Conservation (phyloP, 1,140 invertebrate genomes). For the Tribolium castaneum region DNA sequence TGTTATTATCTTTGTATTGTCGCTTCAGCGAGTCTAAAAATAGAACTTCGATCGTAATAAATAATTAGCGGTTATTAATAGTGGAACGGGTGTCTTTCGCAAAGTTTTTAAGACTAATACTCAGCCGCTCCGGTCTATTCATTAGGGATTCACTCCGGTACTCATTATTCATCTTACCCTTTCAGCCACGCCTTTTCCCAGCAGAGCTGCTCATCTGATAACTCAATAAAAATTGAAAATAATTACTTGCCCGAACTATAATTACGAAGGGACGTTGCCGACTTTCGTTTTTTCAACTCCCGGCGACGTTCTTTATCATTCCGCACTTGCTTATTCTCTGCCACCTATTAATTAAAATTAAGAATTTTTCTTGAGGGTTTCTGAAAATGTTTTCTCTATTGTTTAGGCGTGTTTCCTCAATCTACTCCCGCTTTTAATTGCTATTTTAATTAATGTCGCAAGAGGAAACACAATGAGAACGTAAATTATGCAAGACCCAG, state of each 20-base stretch:
- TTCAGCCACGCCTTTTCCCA: constrained; percentile 31
- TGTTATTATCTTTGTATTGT: constrained; percentile 24
- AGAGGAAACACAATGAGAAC: constrained; percentile 27
- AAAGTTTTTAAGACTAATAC: constrained; percentile 34
- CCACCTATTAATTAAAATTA: constrained; percentile 35
- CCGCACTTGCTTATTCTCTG: background rate
- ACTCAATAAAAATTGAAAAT: constrained; percentile 36
- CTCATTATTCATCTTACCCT: constrained; percentile 35
- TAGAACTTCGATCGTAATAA: constrained; percentile 24
- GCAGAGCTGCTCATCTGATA: constrained; percentile 29
- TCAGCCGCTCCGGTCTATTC: constrained; percentile 17
- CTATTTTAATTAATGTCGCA: constrained; percentile 36
- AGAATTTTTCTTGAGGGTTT: constrained; percentile 28
- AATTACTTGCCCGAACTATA: constrained; percentile 34
- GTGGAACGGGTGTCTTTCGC: constrained; percentile 25
- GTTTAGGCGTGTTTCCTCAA: constrained; percentile 31
- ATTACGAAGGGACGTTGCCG: constrained; percentile 2
- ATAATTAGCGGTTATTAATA: constrained; percentile 35
- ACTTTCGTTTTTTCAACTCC: background rate
- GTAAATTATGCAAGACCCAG: constrained; percentile 30
- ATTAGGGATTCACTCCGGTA: constrained; percentile 32
- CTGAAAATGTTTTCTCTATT: constrained; percentile 34
- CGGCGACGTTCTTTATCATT: background rate
- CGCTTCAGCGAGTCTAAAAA: constrained; percentile 23
- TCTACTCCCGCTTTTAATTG: constrained; percentile 25